Conservation (phyloP, 1,140 invertebrate species). For the Agraylea sexmaculata region DNA sequence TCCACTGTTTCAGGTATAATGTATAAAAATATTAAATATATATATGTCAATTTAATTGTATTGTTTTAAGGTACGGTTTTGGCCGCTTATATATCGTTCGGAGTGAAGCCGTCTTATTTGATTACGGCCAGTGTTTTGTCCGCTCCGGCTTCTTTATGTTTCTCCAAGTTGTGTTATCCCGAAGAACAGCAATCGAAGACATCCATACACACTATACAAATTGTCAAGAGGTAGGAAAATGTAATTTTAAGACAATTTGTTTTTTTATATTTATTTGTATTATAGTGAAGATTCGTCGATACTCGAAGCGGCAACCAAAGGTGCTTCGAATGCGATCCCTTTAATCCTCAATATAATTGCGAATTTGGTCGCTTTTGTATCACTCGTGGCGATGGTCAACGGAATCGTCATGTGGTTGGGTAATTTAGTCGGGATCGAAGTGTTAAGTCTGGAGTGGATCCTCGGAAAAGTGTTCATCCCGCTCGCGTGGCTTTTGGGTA, state of each 20-base stretch:
- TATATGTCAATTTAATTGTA: neutral
- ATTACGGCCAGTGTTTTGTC: conserved; percentile 92
- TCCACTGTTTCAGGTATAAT: conserved; percentile 77
- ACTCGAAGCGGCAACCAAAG: conserved; percentile 80
- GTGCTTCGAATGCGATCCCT: conserved; percentile 69
- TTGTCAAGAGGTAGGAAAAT: conserved; percentile 48
- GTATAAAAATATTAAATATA: conserved; percentile 6
- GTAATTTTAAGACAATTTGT: neutral
- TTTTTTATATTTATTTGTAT: conserved; percentile 17
- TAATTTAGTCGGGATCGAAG: conserved; percentile 49
- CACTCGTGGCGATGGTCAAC: conserved; percentile 76
- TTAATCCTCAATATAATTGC: conserved; percentile 80
- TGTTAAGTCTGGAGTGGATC: conserved; percentile 54
- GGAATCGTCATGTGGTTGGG: conserved; percentile 69
- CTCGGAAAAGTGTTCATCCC: conserved; percentile 80
- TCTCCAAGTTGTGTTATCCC: conserved; percentile 83
- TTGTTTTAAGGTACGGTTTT: conserved; percentile 60
- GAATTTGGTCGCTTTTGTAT: conserved; percentile 85
- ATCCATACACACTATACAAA: conserved; percentile 49
- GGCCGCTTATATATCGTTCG: conserved; percentile 85
- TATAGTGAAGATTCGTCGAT: conserved; percentile 67
- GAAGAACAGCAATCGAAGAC: conserved; percentile 71
- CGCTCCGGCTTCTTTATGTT: conserved; percentile 80
- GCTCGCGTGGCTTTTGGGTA: conserved; percentile 55
- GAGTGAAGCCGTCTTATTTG: conserved; percentile 67